Conservation (phyloP, 2,888 invertebrate genomes). For the Drosophila kuntzei region DNA sequence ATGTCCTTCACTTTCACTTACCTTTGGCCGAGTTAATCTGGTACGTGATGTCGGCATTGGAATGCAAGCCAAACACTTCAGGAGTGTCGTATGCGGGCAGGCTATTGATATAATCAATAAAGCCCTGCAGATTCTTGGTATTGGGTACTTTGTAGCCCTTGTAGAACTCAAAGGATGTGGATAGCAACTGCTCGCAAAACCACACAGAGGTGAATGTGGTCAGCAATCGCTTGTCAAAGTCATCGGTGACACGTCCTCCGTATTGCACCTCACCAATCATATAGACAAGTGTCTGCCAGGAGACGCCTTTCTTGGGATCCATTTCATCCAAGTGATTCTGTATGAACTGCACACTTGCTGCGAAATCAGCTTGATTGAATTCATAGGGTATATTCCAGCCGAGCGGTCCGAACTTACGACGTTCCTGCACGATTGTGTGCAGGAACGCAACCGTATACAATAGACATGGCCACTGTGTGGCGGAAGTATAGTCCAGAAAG, state of each 20-base stretch:
- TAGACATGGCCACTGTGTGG: slow-evolving; percentile 96
- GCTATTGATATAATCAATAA: slow-evolving; percentile 94
- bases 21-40: slow-evolving; percentile 98
- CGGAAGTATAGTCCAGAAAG: slow-evolving; percentile 95
- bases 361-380: slow-evolving; percentile 97
- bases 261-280: slow-evolving; percentile 97
- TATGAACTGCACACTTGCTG: slow-evolving; percentile 97
- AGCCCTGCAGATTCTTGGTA: slow-evolving; percentile 91
- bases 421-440: slow-evolving; percentile 97
- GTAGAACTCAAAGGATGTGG: slow-evolving; percentile 96
- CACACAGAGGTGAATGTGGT: slow-evolving; percentile 97
- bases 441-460: slow-evolving; percentile 97
- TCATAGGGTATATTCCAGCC: slow-evolving; percentile 99
- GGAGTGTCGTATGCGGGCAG: slow-evolving; percentile 95
- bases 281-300: slow-evolving; percentile 98
- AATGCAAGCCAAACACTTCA: slow-evolving; percentile 98
- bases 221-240: slow-evolving; percentile 96
- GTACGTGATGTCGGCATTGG: slow-evolving; percentile 98
- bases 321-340: slow-evolving; percentile 98
- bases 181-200: slow-evolving; percentile 96
- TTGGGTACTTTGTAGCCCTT: slow-evolving; percentile 96
- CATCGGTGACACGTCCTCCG: slow-evolving; percentile 97
- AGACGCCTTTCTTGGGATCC: slow-evolving; percentile 98
- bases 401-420: slow-evolving; percentile 97
- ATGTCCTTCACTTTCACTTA: slow-evolving; percentile 63